Evolutionary conservation across 2,888 invertebrate species (phyloP).

Genomic region (Adineta ricciae): DNA sequence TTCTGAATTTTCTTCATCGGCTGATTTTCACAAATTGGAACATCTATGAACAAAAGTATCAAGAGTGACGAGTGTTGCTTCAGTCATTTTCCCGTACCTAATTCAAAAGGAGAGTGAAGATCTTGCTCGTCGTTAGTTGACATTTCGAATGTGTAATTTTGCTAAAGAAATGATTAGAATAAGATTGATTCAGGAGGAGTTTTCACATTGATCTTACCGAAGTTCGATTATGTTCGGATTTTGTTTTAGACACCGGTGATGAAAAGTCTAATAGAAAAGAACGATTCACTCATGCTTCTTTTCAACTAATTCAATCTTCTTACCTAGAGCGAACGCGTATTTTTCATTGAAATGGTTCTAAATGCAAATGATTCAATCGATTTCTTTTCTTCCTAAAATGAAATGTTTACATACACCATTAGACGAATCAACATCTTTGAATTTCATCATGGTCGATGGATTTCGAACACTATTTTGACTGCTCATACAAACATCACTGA

Average conservation of each 20-base stretch:
- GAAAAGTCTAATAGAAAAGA: neutral
- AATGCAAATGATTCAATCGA: neutral
- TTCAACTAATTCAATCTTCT: neutral
- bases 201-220: neutral
- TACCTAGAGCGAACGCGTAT: neutral
- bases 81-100: too few species aligned
- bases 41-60: neutral
- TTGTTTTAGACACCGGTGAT: neutral
- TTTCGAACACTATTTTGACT: neutral
- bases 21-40: neutral
- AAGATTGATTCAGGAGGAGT: neutral
- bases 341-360: neutral
- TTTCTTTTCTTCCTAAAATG: neutral
- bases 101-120: neutral
- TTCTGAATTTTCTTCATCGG: neutral
- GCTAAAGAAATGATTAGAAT: neutral
- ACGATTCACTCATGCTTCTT: neutral
- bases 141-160: neutral
- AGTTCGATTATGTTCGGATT: neutral
- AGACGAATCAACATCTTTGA: neutral
- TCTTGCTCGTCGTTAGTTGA: neutral
- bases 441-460: neutral
- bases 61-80: too few species aligned
- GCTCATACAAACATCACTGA: neutral
- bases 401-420: neutral